These are phyloP conservation scores for Staurois parvus DNA, from an alignment of 2,797 vertebrate genomes.

Conservation along the genomic window DNA sequence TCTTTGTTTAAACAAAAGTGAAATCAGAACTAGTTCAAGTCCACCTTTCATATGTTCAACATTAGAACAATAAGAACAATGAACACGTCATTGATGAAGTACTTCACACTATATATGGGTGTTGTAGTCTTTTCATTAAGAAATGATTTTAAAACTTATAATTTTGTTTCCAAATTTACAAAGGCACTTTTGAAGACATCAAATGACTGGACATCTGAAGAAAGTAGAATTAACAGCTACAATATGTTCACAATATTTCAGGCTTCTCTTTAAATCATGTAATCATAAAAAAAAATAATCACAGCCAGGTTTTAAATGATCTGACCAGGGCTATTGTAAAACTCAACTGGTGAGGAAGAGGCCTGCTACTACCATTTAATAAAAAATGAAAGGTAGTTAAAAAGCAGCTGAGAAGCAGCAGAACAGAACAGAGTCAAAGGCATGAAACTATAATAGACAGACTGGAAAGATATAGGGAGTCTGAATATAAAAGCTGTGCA, in stretches of 20 bases:
- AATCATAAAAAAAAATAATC: not conserved
- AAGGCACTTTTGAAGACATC: not conserved
- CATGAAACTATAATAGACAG: not conserved
- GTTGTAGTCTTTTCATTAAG: too few relatives aligned
- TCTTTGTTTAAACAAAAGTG: too few relatives aligned
- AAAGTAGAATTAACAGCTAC: not conserved
- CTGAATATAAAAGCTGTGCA: not conserved
- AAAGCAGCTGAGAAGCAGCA: not conserved
- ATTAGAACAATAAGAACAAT: too few relatives aligned
- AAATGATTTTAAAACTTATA: not conserved
- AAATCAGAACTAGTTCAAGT: too few relatives aligned
- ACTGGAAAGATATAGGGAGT: not conserved
- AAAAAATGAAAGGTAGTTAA: not conserved
- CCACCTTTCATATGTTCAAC: too few relatives aligned
- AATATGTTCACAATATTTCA: not conserved
- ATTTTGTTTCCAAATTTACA: not conserved
- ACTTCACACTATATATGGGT: too few relatives aligned
- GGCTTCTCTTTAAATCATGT: not conserved
- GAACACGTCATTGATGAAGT: too few relatives aligned
- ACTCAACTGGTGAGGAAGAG: not conserved
- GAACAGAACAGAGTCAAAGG: not conserved
- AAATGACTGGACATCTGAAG: not conserved
- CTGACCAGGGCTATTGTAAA: constrained; percentile 3
- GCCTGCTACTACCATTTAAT: not conserved
- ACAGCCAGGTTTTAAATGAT: not conserved